A percentile compares a stretch with the other conserved stretches of the same genome.
phyloP scores from a whole-genome alignment of 2,797 vertebrate genomes.

The Amblyraja radiata region DNA sequence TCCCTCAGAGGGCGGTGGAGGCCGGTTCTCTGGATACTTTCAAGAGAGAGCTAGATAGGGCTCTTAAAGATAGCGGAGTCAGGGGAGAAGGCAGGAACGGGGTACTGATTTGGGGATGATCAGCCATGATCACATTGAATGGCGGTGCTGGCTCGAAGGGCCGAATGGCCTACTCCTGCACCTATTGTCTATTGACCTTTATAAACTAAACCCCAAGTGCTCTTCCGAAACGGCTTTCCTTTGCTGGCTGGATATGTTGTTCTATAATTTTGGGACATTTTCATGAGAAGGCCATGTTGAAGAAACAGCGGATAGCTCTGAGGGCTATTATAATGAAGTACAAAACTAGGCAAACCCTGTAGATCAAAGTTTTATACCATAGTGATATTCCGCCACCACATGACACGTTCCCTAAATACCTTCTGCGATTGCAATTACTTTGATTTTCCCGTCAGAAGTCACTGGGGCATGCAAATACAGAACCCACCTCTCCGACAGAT shows the following conservation, averaged over 20 bases:
- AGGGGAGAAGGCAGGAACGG: no score
- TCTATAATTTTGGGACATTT: constrained; percentile 15
- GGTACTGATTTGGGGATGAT: no score
- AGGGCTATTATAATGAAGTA: constrained; percentile 20
- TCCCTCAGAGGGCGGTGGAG: no score
- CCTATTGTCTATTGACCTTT: no score
- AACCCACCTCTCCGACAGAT: no score
- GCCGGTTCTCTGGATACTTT: no score
- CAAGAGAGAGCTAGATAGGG: no score
- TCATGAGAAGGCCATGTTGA: neutral
- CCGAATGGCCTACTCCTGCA: no score
- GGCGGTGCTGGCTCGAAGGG: no score
- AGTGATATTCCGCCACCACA: neutral
- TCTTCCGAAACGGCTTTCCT: neutral
- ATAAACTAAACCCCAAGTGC: no score
- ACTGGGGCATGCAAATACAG: neutral
- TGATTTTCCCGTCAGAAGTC: neutral
- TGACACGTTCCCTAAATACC: neutral
- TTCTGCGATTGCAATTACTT: neutral
- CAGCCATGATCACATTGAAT: no score
- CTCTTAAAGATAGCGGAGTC: no score
- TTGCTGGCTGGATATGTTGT: neutral
- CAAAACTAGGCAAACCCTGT: neutral
- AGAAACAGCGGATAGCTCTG: neutral
- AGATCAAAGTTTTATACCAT: neutral